Base-by-base conservation (phyloP, 2,888 invertebrate species). In the Lepetodrilus schrolli region DNA sequence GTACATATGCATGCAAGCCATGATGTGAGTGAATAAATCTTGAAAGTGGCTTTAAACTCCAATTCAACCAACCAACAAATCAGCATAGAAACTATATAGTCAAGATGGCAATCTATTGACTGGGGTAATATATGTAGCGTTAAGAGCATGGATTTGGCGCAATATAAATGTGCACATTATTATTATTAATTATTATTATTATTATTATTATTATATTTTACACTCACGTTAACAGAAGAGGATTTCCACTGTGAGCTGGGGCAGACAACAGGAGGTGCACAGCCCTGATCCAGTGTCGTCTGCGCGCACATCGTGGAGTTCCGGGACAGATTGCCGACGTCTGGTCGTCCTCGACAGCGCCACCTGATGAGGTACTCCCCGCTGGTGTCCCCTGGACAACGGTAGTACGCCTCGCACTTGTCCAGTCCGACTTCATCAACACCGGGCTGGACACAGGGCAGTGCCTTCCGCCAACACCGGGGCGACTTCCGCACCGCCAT, bases 261-360 rank as follows among this genome's bases (percentile, higher is more conserved):
- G 20, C 75, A 75, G 13, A 66, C 75, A 8, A 73, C 75, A 23
- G 75, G 73, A 0, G 75, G 73, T 10, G 73, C 73, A 47, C 75
- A 75, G 3, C 37, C 13, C 5, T 50, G 4, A 5, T 73, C 73
- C 36, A 43, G 37, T 51, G 10, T 47, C 13, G 48, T 66, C 20
- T 66, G 66, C 10, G 49, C 70, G 21, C 75, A 70, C 70, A 75
- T 66, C 5, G 65, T 75, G 4, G 34, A 34, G 23, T 70, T 70
- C 30, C 30, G 26, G 4, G 50, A 4, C 20, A 70, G 38, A 34
- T 50, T 23, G 43, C 43, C 43, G 17, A 0, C 10, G 43, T 17
- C 43, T 34, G 7, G 26, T 10, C 58, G 17, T 1, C 68, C 68
- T 17, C 20, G 23, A 66, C 72, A 72, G 20, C 72, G 72, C 72